Percentiles rank a stretch among this genome's conserved stretches.
phyloP scores from a whole-genome alignment of 37 sponge, comb jelly and placozoan genomes.

The Trichoplax adhaerens region DNA sequence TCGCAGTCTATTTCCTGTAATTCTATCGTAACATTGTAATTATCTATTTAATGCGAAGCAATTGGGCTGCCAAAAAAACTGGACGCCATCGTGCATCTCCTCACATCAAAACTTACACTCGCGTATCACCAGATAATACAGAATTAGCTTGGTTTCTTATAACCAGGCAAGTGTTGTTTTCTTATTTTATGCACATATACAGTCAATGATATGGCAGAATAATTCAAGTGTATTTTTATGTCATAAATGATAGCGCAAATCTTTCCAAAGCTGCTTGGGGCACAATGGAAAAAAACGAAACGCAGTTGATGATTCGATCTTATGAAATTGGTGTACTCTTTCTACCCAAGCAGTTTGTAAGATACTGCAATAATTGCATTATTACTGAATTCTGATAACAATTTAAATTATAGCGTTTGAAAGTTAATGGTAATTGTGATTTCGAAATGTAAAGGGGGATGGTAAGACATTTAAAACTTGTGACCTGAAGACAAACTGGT shows the following conservation, averaged over 20 bases:
- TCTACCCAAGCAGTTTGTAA: constrained; percentile 24
- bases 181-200: not conserved
- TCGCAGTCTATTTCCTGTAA: not conserved
- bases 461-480: too few species aligned
- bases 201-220: not conserved
- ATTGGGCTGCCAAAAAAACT: constrained; percentile 39
- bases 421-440: too few species aligned
- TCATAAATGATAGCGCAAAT: constrained; percentile 38
- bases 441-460: too few species aligned
- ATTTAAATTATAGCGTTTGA: too few species aligned
- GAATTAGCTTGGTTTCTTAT: constrained; percentile 71
- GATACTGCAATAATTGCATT: constrained; percentile 6
- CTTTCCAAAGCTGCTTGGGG: constrained; percentile 98
- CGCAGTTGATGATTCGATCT: constrained; percentile 65
- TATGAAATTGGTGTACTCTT: constrained; percentile 74
- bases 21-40: too few species aligned
- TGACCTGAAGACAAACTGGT: not conserved
- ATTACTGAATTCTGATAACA: constrained; percentile 1
- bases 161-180: constrained; percentile 38
- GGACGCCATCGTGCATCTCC: constrained; percentile 74
- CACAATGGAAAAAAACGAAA: constrained; percentile 54
- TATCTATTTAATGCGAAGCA: too few species aligned
- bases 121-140: constrained; percentile 49
- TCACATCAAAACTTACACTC: constrained; percentile 85
- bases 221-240: constrained; percentile 3